phyloP scores from a whole-genome alignment of 2,797 vertebrate species.

The Enteromius treurensis region DNA sequence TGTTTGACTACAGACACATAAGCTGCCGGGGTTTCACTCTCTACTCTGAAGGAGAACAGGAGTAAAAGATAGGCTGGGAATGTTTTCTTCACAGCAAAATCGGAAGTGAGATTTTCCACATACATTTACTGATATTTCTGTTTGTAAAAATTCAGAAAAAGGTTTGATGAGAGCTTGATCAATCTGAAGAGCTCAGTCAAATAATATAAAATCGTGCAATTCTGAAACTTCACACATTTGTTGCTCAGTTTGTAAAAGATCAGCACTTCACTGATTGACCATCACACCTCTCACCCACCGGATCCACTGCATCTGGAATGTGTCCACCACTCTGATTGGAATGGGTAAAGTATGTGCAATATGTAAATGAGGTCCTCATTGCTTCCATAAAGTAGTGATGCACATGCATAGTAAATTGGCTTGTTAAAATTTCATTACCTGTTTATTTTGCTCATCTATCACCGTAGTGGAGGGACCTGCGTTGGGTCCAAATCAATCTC shows the following conservation, averaged over 20 bases:
- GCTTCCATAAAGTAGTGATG: constrained; percentile 81
- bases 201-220: neutral
- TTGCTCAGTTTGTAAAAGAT: neutral
- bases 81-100: constrained; percentile 50
- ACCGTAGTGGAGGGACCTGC: constrained; percentile 85
- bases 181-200: neutral
- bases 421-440: constrained; percentile 89
- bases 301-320: constrained; percentile 13
- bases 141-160: neutral
- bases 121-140: neutral
- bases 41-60: constrained; percentile 74
- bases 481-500: constrained; percentile 23
- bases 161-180: neutral
- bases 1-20: constrained; percentile 86
- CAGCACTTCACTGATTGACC: constrained; percentile 16
- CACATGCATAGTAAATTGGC: constrained; percentile 87
- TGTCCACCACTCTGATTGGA: constrained; percentile 15
- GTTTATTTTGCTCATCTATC: constrained; percentile 90
- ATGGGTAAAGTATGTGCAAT: constrained; percentile 77
- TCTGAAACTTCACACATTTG: neutral
- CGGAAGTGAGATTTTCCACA: constrained; percentile 47
- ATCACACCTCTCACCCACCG: constrained; percentile 1
- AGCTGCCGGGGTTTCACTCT: constrained; percentile 87
- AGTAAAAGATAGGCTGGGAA: constrained; percentile 65
- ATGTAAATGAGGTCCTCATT: constrained; percentile 84